These are phyloP conservation scores for Zygogramma bicolorata DNA, from an alignment of 2,888 invertebrate genomes.

Conservation along the genomic window DNA sequence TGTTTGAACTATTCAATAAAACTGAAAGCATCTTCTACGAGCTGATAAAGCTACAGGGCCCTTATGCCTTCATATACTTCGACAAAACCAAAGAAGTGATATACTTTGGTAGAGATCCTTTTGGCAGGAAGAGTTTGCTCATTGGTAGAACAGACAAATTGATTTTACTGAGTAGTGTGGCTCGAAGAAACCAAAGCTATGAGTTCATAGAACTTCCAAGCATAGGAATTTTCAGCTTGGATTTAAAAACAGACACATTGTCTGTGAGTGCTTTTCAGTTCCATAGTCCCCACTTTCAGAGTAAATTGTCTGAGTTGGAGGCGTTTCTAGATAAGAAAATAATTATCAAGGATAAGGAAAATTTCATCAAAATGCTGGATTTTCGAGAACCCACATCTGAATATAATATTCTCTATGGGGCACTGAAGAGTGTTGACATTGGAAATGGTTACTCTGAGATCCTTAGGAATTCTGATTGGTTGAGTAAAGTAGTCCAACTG, in stretches of 20 bases:
- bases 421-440: slow-evolving; percentile 54
- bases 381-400: slow-evolving; percentile 45
- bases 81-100: slow-evolving; percentile 71
- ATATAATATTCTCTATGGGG: slow-evolving; percentile 45
- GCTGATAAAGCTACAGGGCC: slow-evolving; percentile 74
- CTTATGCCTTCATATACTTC: slow-evolving; percentile 86
- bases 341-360: slow-evolving; percentile 14
- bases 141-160: slow-evolving; percentile 67
- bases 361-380: slow-evolving; percentile 22
- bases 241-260: slow-evolving; percentile 64
- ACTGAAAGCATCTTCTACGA: slow-evolving; percentile 59
- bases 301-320: slow-evolving; percentile 61
- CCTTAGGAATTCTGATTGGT: slow-evolving; percentile 55
- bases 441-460: slow-evolving; percentile 62
- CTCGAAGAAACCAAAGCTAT: slow-evolving; percentile 70
- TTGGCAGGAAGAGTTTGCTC: slow-evolving; percentile 88
- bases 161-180: slow-evolving; percentile 70
- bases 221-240: slow-evolving; percentile 71
- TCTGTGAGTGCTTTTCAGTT: slow-evolving; percentile 66
- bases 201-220: slow-evolving; percentile 74
- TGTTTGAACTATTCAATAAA: slow-evolving; percentile 65
- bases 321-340: slow-evolving; percentile 59
- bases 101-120: slow-evolving; percentile 87
- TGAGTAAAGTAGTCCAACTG: slow-evolving; percentile 67
- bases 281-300: slow-evolving; percentile 59